Evolutionary conservation across 1,140 invertebrate genomes (phyloP), one percentile per base, ranked within the genome.

Genomic region (Drosophila tristis): DNA sequence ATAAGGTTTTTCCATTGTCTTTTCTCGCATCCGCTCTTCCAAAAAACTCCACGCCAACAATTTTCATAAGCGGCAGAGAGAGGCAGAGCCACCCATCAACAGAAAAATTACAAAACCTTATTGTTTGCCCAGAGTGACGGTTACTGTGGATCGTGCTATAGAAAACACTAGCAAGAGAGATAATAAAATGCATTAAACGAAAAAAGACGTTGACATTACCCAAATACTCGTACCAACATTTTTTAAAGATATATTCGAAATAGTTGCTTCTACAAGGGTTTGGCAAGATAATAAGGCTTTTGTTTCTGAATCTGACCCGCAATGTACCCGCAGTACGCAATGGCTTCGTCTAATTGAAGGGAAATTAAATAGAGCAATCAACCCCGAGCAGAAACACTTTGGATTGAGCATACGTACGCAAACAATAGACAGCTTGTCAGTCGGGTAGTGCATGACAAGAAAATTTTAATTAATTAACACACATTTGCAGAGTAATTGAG

Each of bases 401-500:
- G 51, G 43, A 25, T 9, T 31, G 31, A 4, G 0, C 31, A 31
- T 31, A 31, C 50, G 26, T 45, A 68, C 56, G 66, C 51, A 63
- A 72, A 73, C 56, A 73, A 51, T 61, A 67, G 63, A 68, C 62
- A 55, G 20, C 39, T 25, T 48, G 43, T 48, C 48, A n/a, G 16
- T 55, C 25, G 67, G 25, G 45, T 64, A 63, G 59, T 39, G 65
- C 66, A 53, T 29, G 44, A 56, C 53, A 64, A 42, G 71, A 49
- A 55, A 47, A 66, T 66, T 87, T 85, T 75, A 86, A 87, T 86
- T 87, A 81, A 87, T 86, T 81, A 86, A 87, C 82, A 86, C 82
- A 86, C 75, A 86, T 86, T 81, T 86, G 78, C 63, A 81, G 45
- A 87, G 82, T 87, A 82, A 87, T 78, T 59, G 64, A 81, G 74